Evolutionary conservation across 2,888 invertebrate species (phyloP), one percentile per base, ranked within the genome.

Genomic region (Nebria salina): DNA sequence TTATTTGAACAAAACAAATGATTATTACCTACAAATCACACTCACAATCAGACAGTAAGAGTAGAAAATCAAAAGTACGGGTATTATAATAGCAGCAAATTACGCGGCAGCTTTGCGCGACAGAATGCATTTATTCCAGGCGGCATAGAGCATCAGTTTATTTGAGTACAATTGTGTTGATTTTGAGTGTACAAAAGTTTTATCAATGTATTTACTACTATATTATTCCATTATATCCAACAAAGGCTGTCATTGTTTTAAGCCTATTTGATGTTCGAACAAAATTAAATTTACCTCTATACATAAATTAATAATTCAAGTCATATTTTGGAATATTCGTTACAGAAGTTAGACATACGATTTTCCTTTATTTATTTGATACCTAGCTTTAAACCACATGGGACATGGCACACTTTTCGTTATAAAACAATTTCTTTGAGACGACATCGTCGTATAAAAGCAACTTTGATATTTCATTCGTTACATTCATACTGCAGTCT

Each of bases 391-490:
- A 70, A 75, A 75, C 80, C 80, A 64, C 80, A 80, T 20, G 80
- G 80, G 80, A 75, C 80, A 64, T 65, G 75, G 75, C 75, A 75
- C 75, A 80, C 74, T 80, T 80, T 80, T 75, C 80, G 75, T 75
- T 42, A 80, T 75, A 75, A 80, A 80, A 68, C 75, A 70, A 80
- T 80, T 80, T 80, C 80, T 80, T 80, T 75, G 80, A 80, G 75
- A 80, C 80, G 79, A 79, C 66, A 75, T 64, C 64, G 72, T 54
- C 54, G 54, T 54, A 54, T 75, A 80, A 80, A 75, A 80, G 80
- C 65, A 72, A 80, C 80, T 80, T 80, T 79, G 79, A 79, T 79
- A 73, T 74, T 43, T 68, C n/a, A 26, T 34, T 11, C 42, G 73
- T 65, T 79, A 79, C 26, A 79, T 79, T 75, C 68, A 77, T 72